Base-by-base conservation (phyloP, 2,888 invertebrate species). In the Craniophora ligustri region DNA sequence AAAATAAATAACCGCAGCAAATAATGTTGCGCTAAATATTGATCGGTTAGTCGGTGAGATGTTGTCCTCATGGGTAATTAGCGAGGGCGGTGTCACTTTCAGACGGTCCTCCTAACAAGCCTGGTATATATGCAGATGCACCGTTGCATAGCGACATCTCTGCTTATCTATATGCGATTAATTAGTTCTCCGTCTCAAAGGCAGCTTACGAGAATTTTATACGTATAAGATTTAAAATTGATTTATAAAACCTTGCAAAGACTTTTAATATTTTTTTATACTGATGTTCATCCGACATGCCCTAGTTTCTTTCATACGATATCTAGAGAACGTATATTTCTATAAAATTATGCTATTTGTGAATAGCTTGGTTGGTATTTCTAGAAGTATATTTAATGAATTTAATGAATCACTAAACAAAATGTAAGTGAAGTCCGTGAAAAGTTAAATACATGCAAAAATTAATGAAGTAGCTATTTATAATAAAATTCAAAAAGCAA, bases 81-180 rank as follows among this genome's bases (percentile, higher is more conserved):
- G 88, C 87, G 74, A 67, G 62, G 74, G 58, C 69, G 89, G 91
- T 92, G 92, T 92, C 92, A 92, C 80, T 89, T 91, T 88, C 92
- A 92, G 91, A 89, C 83, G 81, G 67, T 63, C 67, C 70, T 81
- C 71, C 86, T 91, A 91, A 91, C 90, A 87, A 91, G 87, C 31
- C 41, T 5, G 39, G 78, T 79, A 81, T 81, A 82, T 79, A 70
- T 65, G 79, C 81, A 81, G 82, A 82, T 82, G 83, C 81, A 73
- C 75, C 72, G 54, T 63, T 58, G 63, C 66, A 61, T n/a, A n/a
- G n/a, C n/a, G n/a, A n/a, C 58, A 48, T 57, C 54, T 59, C 42
- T 45, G 49, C 62, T 70, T 74, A 66, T 73, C 70, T 72, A 69
- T 69, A 45, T 55, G 62, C 69, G 75, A 82, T 87, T 88, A 88